Evolutionary conservation across 1,140 invertebrate genomes (phyloP), one percentile per base, ranked within the genome.

Genomic region (Nylanderia fulva): DNA sequence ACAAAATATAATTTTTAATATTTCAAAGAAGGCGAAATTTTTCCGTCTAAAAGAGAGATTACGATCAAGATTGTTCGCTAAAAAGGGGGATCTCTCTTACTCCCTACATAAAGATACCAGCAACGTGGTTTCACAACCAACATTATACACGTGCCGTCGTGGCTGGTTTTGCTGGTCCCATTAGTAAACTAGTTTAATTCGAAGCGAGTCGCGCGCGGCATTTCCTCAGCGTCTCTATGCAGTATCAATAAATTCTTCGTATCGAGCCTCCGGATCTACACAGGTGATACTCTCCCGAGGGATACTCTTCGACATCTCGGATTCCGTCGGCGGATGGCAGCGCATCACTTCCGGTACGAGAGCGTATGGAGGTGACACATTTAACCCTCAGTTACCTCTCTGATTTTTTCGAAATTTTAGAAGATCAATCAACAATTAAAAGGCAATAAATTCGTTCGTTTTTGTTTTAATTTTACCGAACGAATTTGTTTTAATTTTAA

Each of bases 261-360:
- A 89, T 89, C 89, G 52, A 69, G 54, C 29, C 42, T 8, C 27
- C 11, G 60, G 64, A 90, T 90, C 87, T 90, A 68, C 76, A 86
- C 63, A 48, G 58, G 21, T 1, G 42, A 61, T 29, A 36, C 63
- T 48, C 63, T 48, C 45, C 56, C 11, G 60, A 33, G 15, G 71
- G 75, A n/a, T n/a, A n/a, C 72, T 63, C 82, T 36, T 45, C 72
- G 72, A 68, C 66, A 56, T 88, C 71, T 88, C 86, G 77, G 83
- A 86, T 89, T 90, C 86, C 86, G 69, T 61, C 52, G 45, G 27
- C 52, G 63, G 58, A 85, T 83, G n/a, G n/a, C 52, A 58, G 72
- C 56, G 27, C 54, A 80, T 72, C 45, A 86, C 66, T 91, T 89
- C 82, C 88, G 85, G 85, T 48, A 48, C 13, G 45, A 48, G 45